Base-by-base conservation (phyloP, 2,113 vertebrate species). In the Toxotes chatareus region DNA sequence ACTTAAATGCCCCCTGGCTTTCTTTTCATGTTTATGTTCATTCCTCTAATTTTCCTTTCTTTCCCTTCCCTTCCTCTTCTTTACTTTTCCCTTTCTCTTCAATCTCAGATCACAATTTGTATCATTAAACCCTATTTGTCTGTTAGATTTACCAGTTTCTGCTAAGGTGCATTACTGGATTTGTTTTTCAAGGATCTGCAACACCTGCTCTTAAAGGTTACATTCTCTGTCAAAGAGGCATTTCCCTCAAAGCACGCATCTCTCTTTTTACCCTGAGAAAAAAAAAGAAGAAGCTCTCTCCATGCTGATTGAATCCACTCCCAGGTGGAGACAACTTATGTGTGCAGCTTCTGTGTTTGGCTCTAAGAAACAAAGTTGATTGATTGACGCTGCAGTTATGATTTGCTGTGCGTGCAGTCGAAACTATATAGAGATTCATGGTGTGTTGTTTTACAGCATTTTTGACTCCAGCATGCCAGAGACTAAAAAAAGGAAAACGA, bases 141-240 rank as follows among this genome's bases (percentile, higher is more conserved):
- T 66, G 46, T 46, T 32, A 21, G 63, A 82, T 70, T 81, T 72
- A 46, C 65, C 40, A 11, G 75, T 69, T 71, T 47, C 56, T 17
- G 49, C 59, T 9, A n/a, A n/a, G 60, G 59, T n/a, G 23, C 44
- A 44, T 55, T 55, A 46, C 38, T 51, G 27, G 36, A 74, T 90
- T 82, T 77, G 72, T 68, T 83, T 69, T 46, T 36, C 12, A 7
- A 23, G 67, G 46, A 62, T 51, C 84, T 55, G 42, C 40, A 16
- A 42, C 79, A 86, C 78, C 79, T 89, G 76, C 59, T 88, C 62
- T 81, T 61, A 83, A 76, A 88, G 79, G 73, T 90, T 83, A 74
- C 34, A 4, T 34, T 72, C 44, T 64, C 84, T 69, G 73, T 81
- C 68, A 72, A 27, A 23, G 51, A 80, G 56, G 51, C 67, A 44